Base-by-base conservation (phyloP, 1,140 invertebrate genomes). In the Cepaea nemoralis region DNA sequence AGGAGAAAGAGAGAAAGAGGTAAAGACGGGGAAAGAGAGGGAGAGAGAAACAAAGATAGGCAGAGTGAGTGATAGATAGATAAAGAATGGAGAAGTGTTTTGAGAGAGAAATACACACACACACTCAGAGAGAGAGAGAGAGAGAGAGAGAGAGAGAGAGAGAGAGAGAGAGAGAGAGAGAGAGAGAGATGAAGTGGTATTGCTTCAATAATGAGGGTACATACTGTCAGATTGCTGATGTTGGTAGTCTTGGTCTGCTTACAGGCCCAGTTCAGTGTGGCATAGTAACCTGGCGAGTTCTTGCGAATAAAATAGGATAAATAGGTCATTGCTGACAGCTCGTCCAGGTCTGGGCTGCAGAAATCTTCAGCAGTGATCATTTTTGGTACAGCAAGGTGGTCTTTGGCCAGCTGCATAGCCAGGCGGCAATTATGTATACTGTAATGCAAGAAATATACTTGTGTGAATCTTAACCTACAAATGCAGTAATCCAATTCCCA, bases 281-380 rank as follows among this genome's bases (percentile, higher is more conserved):
- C 94, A 88, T 95, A 94, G 89, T 98, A 98, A 22, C 97, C 98
- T 0, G 98, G 95, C 14, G 97, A 97, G 80, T 96, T 96, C 79
- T 97, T 96, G 88, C 97, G 98, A 95, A 99, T 98, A 89, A 99
- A 99, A 92, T 99, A 99, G 0, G 97, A 99, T n/a, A 99, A 92
- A 92, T 99, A 99, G 1, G 98, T 99, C 96, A 99, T 98, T 63
- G 97, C 97, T 22, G 97, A 99, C 6, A 99, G 92, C 91, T 99
- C 98, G 88, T 99, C 98, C 83, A 99, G 91, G 94, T 97, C 97
- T 0, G 96, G 95, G 10, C 96, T 98, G 0, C 97, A 96, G 85
- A 99, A 93, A 92, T 99, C 98, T 90, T 99, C 97, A 0, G 98
- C 96, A 86, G 97, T 96, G 81, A 99, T 92, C 0, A 99, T 96